A percentile compares a stretch with the other conserved stretches of the same genome.
These are phyloP conservation scores for Echiichthys vipera DNA, from an alignment of 2,797 vertebrate genomes.

Conservation along the genomic window DNA sequence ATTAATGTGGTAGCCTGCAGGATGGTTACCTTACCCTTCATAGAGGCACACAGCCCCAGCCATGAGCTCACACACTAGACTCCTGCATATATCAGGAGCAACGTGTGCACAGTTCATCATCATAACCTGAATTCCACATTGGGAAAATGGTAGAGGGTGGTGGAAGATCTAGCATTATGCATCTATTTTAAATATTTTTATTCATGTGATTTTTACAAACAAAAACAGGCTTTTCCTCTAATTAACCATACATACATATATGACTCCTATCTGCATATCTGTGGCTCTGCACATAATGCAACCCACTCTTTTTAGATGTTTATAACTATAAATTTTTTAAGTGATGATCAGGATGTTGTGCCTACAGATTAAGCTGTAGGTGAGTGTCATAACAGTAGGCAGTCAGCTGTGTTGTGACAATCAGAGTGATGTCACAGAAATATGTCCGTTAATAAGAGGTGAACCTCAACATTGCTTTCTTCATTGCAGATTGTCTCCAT, in stretches of 20 bases:
- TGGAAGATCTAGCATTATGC: not conserved
- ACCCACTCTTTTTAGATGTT: not conserved
- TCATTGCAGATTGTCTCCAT: slow-evolving; percentile 32
- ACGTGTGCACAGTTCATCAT: slow-evolving; percentile 11
- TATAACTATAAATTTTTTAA: not conserved
- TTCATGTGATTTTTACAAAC: slow-evolving; percentile 2
- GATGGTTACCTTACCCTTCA: not conserved
- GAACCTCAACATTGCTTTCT: slow-evolving; percentile 24
- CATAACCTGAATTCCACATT: not conserved
- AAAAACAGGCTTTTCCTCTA: not conserved
- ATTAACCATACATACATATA: slow-evolving; percentile 6
- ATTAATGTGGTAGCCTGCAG: not conserved
- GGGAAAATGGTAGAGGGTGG: not conserved
- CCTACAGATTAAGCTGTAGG: slow-evolving; percentile 32
- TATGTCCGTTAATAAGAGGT: slow-evolving; percentile 30
- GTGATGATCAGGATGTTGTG: slow-evolving; percentile 11
- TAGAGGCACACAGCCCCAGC: not conserved
- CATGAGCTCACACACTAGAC: slow-evolving; percentile 11
- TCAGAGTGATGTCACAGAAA: slow-evolving; percentile 34
- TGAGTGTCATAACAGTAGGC: slow-evolving; percentile 39
- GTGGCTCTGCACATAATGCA: not conserved
- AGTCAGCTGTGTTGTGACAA: slow-evolving; percentile 46
- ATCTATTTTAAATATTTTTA: slow-evolving; percentile 18
- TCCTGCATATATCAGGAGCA: not conserved
- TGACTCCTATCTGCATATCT: not conserved